A percentile compares a stretch with the other conserved stretches of the same genome.
Evolutionary conservation across 2,888 invertebrate genomes (phyloP).

Genomic region (Neoascia interrupta): DNA sequence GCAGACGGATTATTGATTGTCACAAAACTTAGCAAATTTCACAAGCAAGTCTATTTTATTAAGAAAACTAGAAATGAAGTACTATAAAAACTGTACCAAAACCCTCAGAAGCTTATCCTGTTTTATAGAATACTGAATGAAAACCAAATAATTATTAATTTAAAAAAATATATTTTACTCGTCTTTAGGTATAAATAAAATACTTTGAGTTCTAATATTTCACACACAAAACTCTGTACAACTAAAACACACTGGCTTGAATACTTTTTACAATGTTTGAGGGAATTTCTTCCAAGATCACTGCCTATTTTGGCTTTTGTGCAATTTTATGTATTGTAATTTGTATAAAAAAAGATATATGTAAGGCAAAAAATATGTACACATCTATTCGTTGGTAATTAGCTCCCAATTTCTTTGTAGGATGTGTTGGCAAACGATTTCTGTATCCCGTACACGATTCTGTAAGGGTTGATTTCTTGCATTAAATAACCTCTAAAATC

Average conservation of each 20-base stretch:
- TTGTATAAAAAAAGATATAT: conserved; percentile 5
- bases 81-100: no score
- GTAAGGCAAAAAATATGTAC: conserved; percentile 1
- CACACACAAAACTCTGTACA: conserved; percentile 11
- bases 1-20: no score
- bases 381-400: not conserved
- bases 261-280: conserved; percentile 23
- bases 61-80: no score
- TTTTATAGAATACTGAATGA: no score
- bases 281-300: conserved; percentile 37
- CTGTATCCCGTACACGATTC: conserved; percentile 77
- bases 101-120: no score
- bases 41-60: no score
- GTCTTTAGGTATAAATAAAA: not conserved
- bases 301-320: conserved; percentile 36
- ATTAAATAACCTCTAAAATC: not conserved
- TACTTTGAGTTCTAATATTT: not conserved
- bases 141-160: not conserved
- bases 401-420: conserved; percentile 77
- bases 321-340: conserved; percentile 20
- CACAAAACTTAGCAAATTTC: no score
- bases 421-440: conserved; percentile 74
- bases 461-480: conserved; percentile 57
- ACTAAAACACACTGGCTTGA: conserved; percentile 7
- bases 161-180: conserved; percentile 19